phyloP scores from a whole-genome alignment of 2,797 vertebrate species.

The Steatocranus sp. region DNA sequence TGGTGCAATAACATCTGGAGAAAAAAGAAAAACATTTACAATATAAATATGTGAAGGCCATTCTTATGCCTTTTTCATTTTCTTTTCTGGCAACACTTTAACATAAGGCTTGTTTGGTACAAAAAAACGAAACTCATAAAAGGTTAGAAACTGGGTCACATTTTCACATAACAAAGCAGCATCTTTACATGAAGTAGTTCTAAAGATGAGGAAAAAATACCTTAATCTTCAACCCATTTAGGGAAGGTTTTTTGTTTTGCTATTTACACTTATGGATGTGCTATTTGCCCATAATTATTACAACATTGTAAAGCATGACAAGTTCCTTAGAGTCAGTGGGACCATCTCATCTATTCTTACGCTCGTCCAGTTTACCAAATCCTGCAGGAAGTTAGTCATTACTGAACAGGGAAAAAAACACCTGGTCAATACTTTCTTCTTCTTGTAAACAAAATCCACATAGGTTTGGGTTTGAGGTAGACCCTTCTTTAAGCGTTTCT shows the following conservation, averaged over 20 bases:
- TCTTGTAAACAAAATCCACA: neutral
- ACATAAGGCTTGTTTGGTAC: neutral
- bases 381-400: neutral
- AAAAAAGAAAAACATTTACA: neutral
- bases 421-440: neutral
- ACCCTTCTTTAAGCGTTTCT: neutral
- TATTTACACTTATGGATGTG: neutral
- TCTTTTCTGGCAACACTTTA: neutral
- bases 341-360: neutral
- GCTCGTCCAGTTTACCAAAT: neutral
- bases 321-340: neutral
- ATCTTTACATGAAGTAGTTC: neutral
- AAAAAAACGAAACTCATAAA: rapidly evolving
- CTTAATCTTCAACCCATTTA: too few species aligned
- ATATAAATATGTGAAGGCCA: rapidly evolving
- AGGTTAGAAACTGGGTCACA: neutral
- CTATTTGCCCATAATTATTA: neutral
- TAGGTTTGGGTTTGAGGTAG: too few species aligned
- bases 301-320: neutral
- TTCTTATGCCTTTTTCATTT: neutral
- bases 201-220: neutral
- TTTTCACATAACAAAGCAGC: neutral
- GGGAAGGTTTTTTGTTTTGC: too few species aligned
- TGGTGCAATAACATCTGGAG: neutral
- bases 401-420: neutral